Conservation (phyloP, 2,113 vertebrate species). For the Gobius niger region DNA sequence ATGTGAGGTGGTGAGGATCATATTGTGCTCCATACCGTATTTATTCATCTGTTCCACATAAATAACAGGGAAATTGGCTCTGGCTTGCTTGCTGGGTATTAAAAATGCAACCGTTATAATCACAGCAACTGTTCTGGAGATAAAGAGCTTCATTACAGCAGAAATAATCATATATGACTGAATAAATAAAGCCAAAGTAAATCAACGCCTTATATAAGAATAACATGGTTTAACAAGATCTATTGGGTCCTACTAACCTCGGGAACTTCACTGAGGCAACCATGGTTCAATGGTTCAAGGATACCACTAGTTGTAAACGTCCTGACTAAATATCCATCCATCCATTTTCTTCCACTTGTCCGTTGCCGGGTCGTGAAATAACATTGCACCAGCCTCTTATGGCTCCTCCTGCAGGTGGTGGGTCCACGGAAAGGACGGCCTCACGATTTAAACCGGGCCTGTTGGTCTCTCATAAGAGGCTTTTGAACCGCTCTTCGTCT, state of each 20-base stretch:
- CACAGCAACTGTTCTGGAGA: background rate
- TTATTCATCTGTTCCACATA: background rate
- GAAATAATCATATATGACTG: background rate
- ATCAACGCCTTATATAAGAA: background rate
- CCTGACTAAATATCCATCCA: too few relatives aligned
- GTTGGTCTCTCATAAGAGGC: too few relatives aligned
- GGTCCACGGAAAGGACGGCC: too few relatives aligned
- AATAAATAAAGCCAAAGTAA: background rate
- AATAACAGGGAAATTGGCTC: background rate
- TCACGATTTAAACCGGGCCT: too few relatives aligned
- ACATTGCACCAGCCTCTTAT: too few relatives aligned
- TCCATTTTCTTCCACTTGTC: too few relatives aligned
- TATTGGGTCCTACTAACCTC: background rate
- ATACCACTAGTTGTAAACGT: background rate
- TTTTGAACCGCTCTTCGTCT: too few relatives aligned
- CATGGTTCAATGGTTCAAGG: background rate
- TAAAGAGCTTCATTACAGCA: conserved; percentile 1
- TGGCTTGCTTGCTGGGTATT: background rate
- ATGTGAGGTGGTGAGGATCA: background rate
- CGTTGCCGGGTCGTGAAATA: too few relatives aligned
- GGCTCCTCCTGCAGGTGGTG: too few relatives aligned
- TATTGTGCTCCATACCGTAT: background rate
- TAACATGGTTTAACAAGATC: background rate
- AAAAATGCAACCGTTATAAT: background rate
- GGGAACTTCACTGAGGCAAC: background rate